These are phyloP conservation scores for Micropoecilia bifurca DNA, from an alignment of 2,797 vertebrate species.

Conservation along the genomic window DNA sequence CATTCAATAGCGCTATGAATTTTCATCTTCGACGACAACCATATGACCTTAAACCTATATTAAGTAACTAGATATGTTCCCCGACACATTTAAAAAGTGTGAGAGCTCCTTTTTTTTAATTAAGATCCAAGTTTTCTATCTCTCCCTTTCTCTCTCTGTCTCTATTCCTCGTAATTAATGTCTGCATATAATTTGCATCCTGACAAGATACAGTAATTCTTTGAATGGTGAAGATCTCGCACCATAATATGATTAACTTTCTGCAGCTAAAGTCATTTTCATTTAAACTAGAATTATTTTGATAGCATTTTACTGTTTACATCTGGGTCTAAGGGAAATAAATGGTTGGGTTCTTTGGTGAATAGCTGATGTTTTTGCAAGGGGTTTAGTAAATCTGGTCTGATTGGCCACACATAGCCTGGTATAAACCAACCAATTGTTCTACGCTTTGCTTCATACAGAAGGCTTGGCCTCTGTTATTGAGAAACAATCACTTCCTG, in stretches of 20 bases:
- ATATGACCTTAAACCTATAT: slow-evolving; percentile 8
- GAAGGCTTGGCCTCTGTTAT: too few relatives aligned
- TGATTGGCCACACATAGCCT: neutral
- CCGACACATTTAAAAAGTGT: neutral
- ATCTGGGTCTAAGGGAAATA: neutral
- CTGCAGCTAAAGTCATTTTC: neutral
- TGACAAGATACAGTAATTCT: neutral
- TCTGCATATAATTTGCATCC: slow-evolving; percentile 8
- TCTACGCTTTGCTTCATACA: too few relatives aligned
- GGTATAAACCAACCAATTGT: too few relatives aligned
- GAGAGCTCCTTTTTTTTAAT: neutral
- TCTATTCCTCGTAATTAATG: slow-evolving; percentile 6
- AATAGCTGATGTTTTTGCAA: neutral
- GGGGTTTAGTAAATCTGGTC: neutral
- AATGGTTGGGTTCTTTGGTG: neutral
- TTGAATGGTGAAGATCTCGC: neutral
- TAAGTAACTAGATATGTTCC: slow-evolving; percentile 13
- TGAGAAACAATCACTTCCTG: too few relatives aligned
- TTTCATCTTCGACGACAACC: slow-evolving; percentile 13
- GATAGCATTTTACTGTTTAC: neutral
- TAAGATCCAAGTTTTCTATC: slow-evolving; percentile 3
- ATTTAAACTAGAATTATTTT: neutral
- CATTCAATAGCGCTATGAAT: slow-evolving; percentile 32
- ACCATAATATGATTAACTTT: slow-evolving; percentile 1
- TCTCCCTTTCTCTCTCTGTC: neutral